A percentile compares a stretch with the other conserved stretches of the same genome.
Conservation (phyloP, 1,140 invertebrate species). For the Grapholita molesta region DNA sequence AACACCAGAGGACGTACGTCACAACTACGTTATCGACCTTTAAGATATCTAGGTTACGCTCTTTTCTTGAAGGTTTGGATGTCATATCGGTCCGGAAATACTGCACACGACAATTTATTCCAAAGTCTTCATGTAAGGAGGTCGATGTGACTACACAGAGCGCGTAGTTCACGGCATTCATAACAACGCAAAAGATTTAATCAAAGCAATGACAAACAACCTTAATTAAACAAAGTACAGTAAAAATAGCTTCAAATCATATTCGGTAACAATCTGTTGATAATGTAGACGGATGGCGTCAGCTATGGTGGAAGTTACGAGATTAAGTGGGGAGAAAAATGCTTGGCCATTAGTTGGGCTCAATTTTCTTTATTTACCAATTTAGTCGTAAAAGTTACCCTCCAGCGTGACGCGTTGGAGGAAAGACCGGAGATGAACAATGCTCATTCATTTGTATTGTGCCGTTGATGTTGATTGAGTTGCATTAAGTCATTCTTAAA, state of each 20-base stretch:
- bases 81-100: no score
- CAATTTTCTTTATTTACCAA: slow-evolving; percentile 21
- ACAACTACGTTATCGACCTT: no score
- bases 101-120: no score
- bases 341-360: slow-evolving; percentile 1
- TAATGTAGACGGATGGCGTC: background rate
- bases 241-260: background rate
- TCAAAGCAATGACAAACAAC: background rate
- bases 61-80: no score
- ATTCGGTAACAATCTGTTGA: background rate
- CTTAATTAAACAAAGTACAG: background rate
- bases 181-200: background rate
- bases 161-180: no score
- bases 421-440: background rate
- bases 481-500: no score
- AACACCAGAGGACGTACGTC: no score
- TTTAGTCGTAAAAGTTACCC: slow-evolving; percentile 7
- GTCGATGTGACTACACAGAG: no score
- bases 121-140: no score
- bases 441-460: background rate
- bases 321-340: background rate
- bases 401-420: background rate
- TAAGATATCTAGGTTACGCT: no score
- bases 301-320: background rate
- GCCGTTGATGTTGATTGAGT: background rate